Evolutionary conservation across 2,113 vertebrate genomes (phyloP).

Genomic region (Oreochromis tanganicae): DNA sequence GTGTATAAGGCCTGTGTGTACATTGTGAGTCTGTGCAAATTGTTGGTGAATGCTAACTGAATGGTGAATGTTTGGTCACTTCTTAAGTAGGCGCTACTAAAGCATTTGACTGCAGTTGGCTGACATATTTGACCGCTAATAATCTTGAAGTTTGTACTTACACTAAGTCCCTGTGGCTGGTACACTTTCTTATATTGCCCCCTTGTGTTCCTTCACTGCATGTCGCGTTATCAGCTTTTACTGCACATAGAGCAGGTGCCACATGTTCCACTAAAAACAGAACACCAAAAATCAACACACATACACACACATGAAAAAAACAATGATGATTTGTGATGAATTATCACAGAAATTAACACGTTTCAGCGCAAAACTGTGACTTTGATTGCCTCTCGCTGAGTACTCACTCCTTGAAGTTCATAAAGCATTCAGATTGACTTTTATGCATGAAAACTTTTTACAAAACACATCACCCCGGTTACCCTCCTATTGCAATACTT

Average conservation of each 20-base stretch:
- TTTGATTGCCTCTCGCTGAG: constrained; percentile 20
- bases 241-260: not conserved
- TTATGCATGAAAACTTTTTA: not conserved
- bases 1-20: not conserved
- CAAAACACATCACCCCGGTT: not conserved
- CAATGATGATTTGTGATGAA: not conserved
- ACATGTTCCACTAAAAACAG: not conserved
- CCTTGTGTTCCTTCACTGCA: constrained; percentile 40
- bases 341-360: not conserved
- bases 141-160: not conserved
- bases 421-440: not conserved
- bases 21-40: not conserved
- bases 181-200: constrained; percentile 43
- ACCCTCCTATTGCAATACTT: not conserved
- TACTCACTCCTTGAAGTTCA: constrained; percentile 20
- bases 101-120: not conserved
- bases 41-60: not conserved
- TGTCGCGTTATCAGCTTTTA: not conserved
- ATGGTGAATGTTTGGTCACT: not conserved
- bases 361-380: constrained; percentile 32
- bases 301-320: not conserved
- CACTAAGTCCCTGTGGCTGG: not conserved
- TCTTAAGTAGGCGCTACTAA: not conserved
- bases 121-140: not conserved
- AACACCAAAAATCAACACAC: not conserved